phyloP scores from a whole-genome alignment of 92 coral and sea anemone genomes.

The Zoanthus gigantus region DNA sequence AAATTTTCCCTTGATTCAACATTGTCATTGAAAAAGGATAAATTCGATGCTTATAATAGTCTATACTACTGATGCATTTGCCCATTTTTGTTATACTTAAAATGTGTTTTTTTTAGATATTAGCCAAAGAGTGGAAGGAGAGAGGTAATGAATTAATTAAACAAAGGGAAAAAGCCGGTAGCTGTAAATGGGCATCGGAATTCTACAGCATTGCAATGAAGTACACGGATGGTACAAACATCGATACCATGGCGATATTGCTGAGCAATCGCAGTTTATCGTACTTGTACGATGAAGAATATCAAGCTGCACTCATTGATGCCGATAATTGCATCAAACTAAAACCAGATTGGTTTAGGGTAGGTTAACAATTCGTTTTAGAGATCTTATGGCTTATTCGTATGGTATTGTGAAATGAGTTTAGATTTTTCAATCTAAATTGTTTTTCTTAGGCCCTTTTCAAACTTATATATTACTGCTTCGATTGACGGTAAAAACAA shows the following conservation, averaged over 20 bases:
- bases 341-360: constrained; percentile 38
- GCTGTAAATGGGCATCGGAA: neutral
- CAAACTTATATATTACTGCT: no score
- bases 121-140: constrained; percentile 26
- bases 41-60: no score
- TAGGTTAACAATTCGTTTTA: neutral
- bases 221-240: constrained; percentile 29
- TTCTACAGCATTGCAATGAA: constrained; percentile 34
- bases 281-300: neutral
- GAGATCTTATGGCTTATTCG: neutral
- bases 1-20: no score
- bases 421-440: no score
- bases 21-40: no score
- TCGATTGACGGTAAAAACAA: no score
- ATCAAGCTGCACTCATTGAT: constrained; percentile 27
- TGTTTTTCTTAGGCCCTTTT: no score
- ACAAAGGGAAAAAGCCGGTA: neutral
- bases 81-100: no score
- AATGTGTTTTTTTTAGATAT: neutral
- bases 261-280: constrained; percentile 43
- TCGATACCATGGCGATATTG: constrained; percentile 26
- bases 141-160: constrained; percentile 35
- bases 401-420: neutral
- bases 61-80: no score
- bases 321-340: constrained; percentile 37